A percentile compares a stretch with the other conserved stretches of the same genome.
Evolutionary conservation across 1,140 invertebrate species (phyloP).

Genomic region (Papilio polytes): DNA sequence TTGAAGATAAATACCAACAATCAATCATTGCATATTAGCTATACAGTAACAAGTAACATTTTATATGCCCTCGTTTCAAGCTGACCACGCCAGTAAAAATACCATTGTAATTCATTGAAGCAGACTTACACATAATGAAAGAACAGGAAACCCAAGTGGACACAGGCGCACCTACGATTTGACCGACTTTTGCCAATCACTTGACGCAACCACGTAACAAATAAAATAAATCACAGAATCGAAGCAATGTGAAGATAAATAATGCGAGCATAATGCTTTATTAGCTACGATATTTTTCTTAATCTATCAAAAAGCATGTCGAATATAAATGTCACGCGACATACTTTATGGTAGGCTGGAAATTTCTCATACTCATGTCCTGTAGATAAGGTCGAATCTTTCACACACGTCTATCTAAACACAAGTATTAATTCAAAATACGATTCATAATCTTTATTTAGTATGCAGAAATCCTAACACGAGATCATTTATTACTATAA

Average conservation of each 20-base stretch:
- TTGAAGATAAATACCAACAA: not conserved
- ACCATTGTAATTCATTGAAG: slow-evolving; percentile 17
- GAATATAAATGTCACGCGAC: not conserved
- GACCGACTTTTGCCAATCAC: slow-evolving; percentile 26
- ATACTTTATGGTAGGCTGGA: not conserved
- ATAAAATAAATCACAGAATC: slow-evolving; percentile 17
- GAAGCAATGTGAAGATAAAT: not conserved
- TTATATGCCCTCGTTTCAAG: not conserved
- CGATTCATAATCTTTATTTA: not conserved
- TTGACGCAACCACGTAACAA: slow-evolving; percentile 1
- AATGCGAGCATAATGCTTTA: not conserved
- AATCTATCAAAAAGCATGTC: not conserved
- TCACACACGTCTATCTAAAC: not conserved
- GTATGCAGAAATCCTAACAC: not conserved
- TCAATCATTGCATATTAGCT: not conserved
- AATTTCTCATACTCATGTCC: not conserved
- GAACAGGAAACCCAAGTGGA: slow-evolving; percentile 16
- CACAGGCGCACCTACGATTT: slow-evolving; percentile 17
- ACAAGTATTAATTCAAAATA: not conserved
- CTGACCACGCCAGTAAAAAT: slow-evolving; percentile 13
- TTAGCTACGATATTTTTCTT: not conserved
- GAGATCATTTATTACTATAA: not conserved
- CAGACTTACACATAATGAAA: slow-evolving; percentile 9
- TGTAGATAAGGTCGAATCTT: not conserved
- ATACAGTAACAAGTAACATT: not conserved